These are phyloP conservation scores for Chelonoidis abingdonii DNA, from an alignment of 2,113 vertebrate species.

Conservation along the genomic window DNA sequence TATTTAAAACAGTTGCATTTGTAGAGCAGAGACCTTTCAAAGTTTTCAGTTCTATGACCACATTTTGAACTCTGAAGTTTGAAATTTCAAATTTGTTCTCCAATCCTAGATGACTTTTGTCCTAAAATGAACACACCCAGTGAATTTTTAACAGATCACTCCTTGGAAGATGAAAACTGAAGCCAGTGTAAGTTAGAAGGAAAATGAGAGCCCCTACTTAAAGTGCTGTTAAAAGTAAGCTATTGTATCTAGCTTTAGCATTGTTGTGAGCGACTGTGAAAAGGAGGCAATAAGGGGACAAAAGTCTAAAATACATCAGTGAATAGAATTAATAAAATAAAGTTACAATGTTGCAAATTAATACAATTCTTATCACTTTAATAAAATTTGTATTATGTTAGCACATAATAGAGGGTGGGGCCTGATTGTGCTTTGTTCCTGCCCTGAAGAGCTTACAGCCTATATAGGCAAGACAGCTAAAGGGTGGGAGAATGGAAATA, in stretches of 20 bases:
- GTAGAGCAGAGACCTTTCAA: not conserved
- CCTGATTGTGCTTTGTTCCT: not conserved
- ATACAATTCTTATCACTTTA: not conserved
- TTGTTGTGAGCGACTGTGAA: not conserved
- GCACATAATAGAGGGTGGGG: not conserved
- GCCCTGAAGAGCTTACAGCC: not conserved
- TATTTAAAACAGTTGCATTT: not conserved
- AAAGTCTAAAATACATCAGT: not conserved
- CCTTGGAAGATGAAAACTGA: conserved; percentile 36
- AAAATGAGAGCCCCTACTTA: not conserved
- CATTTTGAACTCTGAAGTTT: not conserved
- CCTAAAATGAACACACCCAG: conserved; percentile 36
- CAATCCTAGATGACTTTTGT: conserved; percentile 6
- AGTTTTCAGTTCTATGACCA: not conserved
- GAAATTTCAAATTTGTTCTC: not conserved
- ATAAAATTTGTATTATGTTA: not conserved
- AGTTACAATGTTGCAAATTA: not conserved
- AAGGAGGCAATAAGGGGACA: not conserved
- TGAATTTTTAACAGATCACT: conserved; percentile 50
- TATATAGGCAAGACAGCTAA: not conserved
- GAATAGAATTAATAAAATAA: not conserved
- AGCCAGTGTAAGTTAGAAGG: not conserved
- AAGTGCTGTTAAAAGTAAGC: not conserved
- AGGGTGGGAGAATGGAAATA: not conserved
- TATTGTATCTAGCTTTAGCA: not conserved